Evolutionary conservation across 2,113 vertebrate genomes (phyloP), one percentile per base, ranked within the genome.

Genomic region (Dromaius novaehollandiae): DNA sequence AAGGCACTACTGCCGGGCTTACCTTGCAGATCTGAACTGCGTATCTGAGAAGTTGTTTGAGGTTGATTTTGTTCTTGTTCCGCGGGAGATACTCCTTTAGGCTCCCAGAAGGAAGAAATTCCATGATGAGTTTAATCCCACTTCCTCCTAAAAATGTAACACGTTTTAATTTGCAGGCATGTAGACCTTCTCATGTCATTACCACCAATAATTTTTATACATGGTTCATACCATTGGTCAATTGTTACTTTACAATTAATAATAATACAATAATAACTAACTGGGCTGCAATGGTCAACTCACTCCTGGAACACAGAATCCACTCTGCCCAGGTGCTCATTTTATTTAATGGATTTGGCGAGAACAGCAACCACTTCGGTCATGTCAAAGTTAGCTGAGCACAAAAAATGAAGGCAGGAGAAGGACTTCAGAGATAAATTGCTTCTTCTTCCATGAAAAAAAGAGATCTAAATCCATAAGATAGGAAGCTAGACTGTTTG

Each of bases 51-150:
- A 99, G 98, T 6, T 98, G 98, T 69, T 98, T 98, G 74, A 99
- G 98, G 58, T 90, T 98, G 66, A 98, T 99, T 96, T 98, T 99
- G 91, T 95, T 98, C 94, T 98, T 99, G 96, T 99, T 98, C 86
- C 98, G 98, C 20, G 99, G 99, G 3, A 99, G 98, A 89, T 99
- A 99, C 4, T 99, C 99, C 98, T 99, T 99, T 48, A 99, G 97
- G 96, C 99, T 99, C 86, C 99, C 99, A 19, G 99, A 98, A 74
- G 99, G 99, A 64, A 99, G 98, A 88, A 99, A 99, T 97, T 99
- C 99, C 99, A 99, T 99, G 89, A 99, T 99, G 83, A 99, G 98
- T 95, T 99, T 99, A 91, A 99, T 99, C 69, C 99, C 98, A 61
- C 98, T 98, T 90, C 99, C 99, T 83, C 99, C 99, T 99, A n/a